A percentile compares a stretch with the other conserved stretches of the same genome.
These are phyloP conservation scores for Trissolcus japonicus DNA, from an alignment of 2,888 invertebrate species.

Conservation along the genomic window DNA sequence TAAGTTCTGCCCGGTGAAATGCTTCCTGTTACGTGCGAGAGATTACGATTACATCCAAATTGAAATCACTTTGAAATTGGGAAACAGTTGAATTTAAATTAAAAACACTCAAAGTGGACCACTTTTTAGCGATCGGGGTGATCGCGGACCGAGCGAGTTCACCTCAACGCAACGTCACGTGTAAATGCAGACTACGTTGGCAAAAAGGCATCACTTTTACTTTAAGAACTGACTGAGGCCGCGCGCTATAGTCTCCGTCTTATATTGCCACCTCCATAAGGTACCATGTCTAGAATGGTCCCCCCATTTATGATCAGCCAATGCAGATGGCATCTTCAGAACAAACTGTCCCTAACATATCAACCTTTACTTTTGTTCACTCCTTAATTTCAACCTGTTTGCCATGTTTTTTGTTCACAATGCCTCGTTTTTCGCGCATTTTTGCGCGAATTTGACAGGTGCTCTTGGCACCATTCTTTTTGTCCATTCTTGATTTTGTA, in stretches of 20 bases:
- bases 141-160: slow-evolving; percentile 27
- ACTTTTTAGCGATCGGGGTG: not conserved
- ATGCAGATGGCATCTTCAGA: slow-evolving; percentile 42
- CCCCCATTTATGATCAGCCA: slow-evolving; percentile 42
- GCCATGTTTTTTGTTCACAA: too few relatives aligned
- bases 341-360: slow-evolving; percentile 20
- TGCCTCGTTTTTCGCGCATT: too few relatives aligned
- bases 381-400: slow-evolving; percentile 28
- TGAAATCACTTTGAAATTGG: not conserved
- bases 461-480: too few relatives aligned
- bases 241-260: slow-evolving; percentile 44
- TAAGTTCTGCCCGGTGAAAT: slow-evolving; percentile 19
- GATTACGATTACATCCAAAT: slow-evolving; percentile 32
- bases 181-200: slow-evolving; percentile 69
- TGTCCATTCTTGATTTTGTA: too few relatives aligned
- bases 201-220: slow-evolving; percentile 71
- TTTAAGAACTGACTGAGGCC: slow-evolving; percentile 68
- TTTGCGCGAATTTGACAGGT: too few relatives aligned
- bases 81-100: not conserved
- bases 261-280: slow-evolving; percentile 51
- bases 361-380: slow-evolving; percentile 28
- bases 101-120: not conserved
- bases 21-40: not conserved
- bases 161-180: slow-evolving; percentile 50
- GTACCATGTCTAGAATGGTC: slow-evolving; percentile 41